These are phyloP conservation scores for Zingel zingel DNA, from an alignment of 2,113 vertebrate species.

Conservation along the genomic window DNA sequence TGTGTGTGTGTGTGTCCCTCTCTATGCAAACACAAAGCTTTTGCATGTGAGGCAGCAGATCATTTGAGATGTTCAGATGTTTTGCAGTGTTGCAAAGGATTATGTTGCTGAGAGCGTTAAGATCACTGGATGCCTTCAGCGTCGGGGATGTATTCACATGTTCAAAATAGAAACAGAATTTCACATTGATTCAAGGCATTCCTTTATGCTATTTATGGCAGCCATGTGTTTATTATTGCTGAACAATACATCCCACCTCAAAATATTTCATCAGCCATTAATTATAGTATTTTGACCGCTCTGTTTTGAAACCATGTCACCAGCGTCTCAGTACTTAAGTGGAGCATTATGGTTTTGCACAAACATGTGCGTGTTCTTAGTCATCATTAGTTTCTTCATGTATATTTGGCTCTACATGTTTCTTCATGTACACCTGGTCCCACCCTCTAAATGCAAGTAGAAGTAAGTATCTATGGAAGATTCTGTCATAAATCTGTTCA, in stretches of 20 bases:
- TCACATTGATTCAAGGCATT: constrained; percentile 61
- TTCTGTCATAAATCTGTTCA: neutral
- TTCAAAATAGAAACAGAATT: constrained; percentile 63
- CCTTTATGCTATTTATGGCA: constrained; percentile 62
- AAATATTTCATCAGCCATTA: constrained; percentile 63
- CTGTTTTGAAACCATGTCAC: constrained; percentile 54
- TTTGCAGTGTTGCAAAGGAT: constrained; percentile 61
- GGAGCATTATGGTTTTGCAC: constrained; percentile 54
- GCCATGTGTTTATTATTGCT: constrained; percentile 50
- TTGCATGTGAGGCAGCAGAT: constrained; percentile 63
- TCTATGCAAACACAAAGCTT: constrained; percentile 50
- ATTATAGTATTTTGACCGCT: constrained; percentile 72
- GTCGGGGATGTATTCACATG: constrained; percentile 19
- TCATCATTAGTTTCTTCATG: constrained; percentile 50
- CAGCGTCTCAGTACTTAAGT: constrained; percentile 48
- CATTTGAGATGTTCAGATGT: constrained; percentile 60
- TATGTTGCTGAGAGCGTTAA: constrained; percentile 34
- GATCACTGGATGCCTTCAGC: constrained; percentile 41
- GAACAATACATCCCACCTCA: constrained; percentile 60
- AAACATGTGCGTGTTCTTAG: constrained; percentile 59
- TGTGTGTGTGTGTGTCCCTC: constrained; percentile 2
- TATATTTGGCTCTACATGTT: constrained; percentile 40
- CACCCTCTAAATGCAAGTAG: constrained; percentile 15
- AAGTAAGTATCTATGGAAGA: neutral
- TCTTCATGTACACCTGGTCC: constrained; percentile 30